phyloP scores from a whole-genome alignment of 2,888 invertebrate genomes.

The Eilema sororculum region DNA sequence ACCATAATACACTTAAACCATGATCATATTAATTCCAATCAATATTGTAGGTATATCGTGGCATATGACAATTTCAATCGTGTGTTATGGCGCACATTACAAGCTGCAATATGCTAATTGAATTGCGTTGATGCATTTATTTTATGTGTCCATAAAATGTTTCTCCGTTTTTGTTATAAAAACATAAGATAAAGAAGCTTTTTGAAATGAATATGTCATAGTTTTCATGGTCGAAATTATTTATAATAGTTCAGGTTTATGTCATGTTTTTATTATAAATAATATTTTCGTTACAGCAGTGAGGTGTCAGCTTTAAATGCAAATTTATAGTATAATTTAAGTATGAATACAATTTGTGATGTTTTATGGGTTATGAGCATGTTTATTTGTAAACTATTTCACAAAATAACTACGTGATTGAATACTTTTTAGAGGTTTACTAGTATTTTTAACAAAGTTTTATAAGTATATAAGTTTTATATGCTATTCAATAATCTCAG shows the following conservation, averaged over 20 bases:
- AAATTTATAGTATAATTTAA: slow-evolving; percentile 11
- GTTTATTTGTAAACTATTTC: slow-evolving; percentile 42
- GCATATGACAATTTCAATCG: no score
- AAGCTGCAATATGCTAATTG: no score
- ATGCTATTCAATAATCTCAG: background rate
- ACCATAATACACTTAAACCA: no score
- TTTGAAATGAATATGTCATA: no score
- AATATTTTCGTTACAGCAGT: background rate
- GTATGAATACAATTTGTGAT: slow-evolving; percentile 31
- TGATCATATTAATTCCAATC: no score
- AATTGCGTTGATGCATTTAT: no score
- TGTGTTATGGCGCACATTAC: no score
- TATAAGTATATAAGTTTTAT: slow-evolving; percentile 27
- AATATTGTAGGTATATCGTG: no score
- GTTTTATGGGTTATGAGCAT: slow-evolving; percentile 24
- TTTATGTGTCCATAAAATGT: no score
- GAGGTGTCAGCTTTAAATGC: background rate
- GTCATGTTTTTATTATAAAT: background rate
- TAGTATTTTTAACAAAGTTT: slow-evolving; percentile 31
- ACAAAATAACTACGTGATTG: slow-evolving; percentile 42
- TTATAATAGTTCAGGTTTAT: background rate
- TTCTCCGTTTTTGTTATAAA: no score
- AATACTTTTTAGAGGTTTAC: slow-evolving; percentile 21
- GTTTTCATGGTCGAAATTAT: background rate
- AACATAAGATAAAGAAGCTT: no score